Conservation (phyloP, 2,113 vertebrate species). For the Dromiciops gliroides region DNA sequence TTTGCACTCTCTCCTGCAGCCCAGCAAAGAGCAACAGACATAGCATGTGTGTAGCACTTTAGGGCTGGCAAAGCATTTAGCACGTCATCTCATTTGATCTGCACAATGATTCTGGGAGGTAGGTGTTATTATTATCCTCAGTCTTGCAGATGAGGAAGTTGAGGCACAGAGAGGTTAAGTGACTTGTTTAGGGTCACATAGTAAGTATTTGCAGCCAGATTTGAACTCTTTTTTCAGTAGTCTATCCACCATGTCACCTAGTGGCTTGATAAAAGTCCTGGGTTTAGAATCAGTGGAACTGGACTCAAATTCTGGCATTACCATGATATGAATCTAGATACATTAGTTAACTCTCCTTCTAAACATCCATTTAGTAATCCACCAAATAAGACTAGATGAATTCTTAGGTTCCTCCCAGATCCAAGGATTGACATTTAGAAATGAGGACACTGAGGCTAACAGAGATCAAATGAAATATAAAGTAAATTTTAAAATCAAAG, state of each 20-base stretch:
- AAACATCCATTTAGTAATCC: background rate
- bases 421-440: background rate
- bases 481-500: background rate
- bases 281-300: background rate
- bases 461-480: background rate
- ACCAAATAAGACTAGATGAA: background rate
- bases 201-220: background rate
- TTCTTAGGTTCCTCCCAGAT: background rate
- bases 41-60: background rate
- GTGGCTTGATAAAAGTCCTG: background rate
- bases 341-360: background rate
- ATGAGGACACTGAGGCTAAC: background rate
- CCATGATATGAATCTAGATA: background rate
- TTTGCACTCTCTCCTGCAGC: background rate
- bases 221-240: background rate
- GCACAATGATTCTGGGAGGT: background rate
- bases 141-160: background rate
- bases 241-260: too few species aligned
- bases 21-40: background rate
- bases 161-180: background rate
- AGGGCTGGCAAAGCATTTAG: background rate
- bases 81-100: too few species aligned
- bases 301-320: background rate
- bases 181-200: background rate
- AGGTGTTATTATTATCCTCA: background rate